Evolutionary conservation across 2,797 vertebrate species (phyloP), one percentile per base, ranked within the genome.

Genomic region (Myotis vivesi): DNA sequence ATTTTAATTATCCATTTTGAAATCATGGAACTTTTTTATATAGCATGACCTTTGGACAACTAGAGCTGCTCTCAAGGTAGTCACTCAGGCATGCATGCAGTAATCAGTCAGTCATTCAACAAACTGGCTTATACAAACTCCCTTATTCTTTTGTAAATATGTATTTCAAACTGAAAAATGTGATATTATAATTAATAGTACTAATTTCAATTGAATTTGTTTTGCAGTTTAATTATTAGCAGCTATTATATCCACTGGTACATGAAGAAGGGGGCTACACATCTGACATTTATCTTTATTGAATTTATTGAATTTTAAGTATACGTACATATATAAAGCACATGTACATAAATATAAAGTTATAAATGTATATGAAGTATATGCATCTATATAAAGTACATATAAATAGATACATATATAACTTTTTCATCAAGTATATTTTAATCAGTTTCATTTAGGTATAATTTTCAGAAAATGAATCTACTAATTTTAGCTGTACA

Each of bases 1-100:
- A 91, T 68, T 72, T 87, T 82, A 76, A 46, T 89, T 75, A 20
- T 73, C 10, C 10, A 59, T 49, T 95, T 91, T 92, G 8, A 15
- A 92, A 94, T 11, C 11, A 38, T 72, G 2, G 1, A 33, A 15
- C 0, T n/a, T 17, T 7, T 71, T 4, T 44, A 85, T 38, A 46
- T 41, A 73, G 6, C 17, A 38, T 64, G 23, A 33, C 5, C 33
- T 85, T 88, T 22, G 59, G 71, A 46, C 15, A 69, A 25, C 25
- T 64, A 84, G 8, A 85, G 2, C 15, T 64, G 38, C 57, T 85
- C 41, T 79, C 22, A 92, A 81, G 11, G 28, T 75, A 75, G 22
- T 86, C 12, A 36, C 3, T 81, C 36, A 85, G 30, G 16, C 36
- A 73, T 20, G 49, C n/a, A 22, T 55, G 53, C 30, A 30, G 23